phyloP scores from a whole-genome alignment of 2,888 invertebrate genomes.

The Eupelmus urozonus region DNA sequence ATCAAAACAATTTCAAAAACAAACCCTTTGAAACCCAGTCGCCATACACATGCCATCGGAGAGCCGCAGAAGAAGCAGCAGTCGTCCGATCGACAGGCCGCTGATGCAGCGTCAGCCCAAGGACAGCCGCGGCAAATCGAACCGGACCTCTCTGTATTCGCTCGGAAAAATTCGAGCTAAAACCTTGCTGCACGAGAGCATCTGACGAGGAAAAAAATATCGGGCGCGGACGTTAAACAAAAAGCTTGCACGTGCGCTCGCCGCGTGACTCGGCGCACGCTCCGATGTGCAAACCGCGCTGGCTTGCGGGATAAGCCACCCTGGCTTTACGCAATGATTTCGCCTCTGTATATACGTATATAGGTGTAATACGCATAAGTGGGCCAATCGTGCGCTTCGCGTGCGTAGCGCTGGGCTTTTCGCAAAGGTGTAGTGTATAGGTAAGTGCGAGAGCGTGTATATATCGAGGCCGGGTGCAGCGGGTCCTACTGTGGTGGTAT shows the following conservation, averaged over 20 bases:
- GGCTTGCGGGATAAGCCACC: background rate
- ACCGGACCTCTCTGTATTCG: background rate
- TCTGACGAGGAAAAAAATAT: too few species aligned
- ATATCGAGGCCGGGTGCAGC: background rate
- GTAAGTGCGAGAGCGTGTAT: too few species aligned
- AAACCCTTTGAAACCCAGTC: too few species aligned
- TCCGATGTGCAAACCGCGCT: background rate
- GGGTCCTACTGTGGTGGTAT: too few species aligned
- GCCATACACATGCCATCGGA: too few species aligned
- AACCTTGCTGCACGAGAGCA: too few species aligned
- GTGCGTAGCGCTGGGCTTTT: background rate
- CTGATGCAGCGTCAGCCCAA: too few species aligned
- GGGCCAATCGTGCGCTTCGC: slow-evolving; percentile 28
- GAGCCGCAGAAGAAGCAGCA: too few species aligned
- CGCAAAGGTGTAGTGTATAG: background rate
- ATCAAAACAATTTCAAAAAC: background rate
- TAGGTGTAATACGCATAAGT: slow-evolving; percentile 53
- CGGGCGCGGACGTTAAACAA: background rate
- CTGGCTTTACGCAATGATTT: slow-evolving; percentile 57
- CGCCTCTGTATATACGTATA: too few species aligned
- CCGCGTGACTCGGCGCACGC: slow-evolving; percentile 27
- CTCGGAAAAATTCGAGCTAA: too few species aligned
- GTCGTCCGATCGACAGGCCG: too few species aligned
- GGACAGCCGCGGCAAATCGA: slow-evolving; percentile 34
- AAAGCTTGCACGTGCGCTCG: slow-evolving; percentile 11